These are phyloP conservation scores for Yponomeuta malinellus DNA, from an alignment of 2,888 invertebrate species.

Conservation along the genomic window DNA sequence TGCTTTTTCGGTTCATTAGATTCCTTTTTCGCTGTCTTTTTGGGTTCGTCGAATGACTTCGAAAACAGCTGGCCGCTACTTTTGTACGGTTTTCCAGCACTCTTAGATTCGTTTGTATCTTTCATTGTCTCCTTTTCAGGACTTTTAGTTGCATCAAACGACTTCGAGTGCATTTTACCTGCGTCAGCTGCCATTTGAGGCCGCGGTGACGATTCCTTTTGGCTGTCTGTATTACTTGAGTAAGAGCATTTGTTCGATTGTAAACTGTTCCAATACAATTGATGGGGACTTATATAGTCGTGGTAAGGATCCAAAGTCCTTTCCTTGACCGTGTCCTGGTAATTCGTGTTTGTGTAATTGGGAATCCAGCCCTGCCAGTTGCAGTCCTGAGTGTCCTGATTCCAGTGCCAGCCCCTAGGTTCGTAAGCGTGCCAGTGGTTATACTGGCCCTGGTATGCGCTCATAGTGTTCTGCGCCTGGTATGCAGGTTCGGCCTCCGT, in stretches of 20 bases:
- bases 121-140: neutral
- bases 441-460: neutral
- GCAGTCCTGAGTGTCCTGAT: neutral
- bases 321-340: neutral
- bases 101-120: neutral
- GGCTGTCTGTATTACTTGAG: neutral
- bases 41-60: neutral
- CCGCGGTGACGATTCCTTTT: neutral
- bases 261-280: neutral
- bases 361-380: neutral
- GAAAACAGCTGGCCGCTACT: neutral
- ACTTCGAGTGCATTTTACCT: neutral
- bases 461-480: neutral
- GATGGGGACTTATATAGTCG: neutral
- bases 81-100: neutral
- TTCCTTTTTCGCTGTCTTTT: neutral
- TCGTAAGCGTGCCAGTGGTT: neutral
- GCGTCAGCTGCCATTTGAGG: neutral
- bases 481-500: neutral
- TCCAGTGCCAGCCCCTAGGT: neutral
- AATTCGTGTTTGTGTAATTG: neutral
- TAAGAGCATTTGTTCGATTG: neutral
- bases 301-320: neutral
- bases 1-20: neutral
- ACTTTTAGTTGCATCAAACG: neutral